phyloP scores from a whole-genome alignment of 2,797 vertebrate species.

The Karalla daura region DNA sequence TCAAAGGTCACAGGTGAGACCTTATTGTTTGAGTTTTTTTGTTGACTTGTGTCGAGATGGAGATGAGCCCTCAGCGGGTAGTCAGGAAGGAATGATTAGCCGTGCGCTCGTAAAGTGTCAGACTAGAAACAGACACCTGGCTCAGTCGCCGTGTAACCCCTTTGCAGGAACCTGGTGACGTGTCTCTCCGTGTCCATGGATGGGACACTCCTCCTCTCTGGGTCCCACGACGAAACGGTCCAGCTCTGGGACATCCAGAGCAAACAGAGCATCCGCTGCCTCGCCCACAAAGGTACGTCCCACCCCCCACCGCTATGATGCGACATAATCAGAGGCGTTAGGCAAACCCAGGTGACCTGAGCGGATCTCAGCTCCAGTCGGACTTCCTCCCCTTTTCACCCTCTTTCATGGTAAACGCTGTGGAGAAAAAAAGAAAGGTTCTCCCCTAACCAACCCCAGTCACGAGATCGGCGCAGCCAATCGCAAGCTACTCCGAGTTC shows the following conservation, averaged over 20 bases:
- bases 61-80: no score
- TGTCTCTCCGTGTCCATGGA: constrained; percentile 95
- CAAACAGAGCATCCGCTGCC: constrained; percentile 92
- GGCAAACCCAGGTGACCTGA: neutral
- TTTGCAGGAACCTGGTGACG: constrained; percentile 92
- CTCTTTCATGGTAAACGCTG: neutral
- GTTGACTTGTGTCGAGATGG: no score
- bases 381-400: neutral
- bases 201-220: constrained; percentile 90
- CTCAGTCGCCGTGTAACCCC: neutral
- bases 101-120: no score
- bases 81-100: no score
- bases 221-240: constrained; percentile 93
- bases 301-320: rapidly evolving
- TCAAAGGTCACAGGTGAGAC: constrained; percentile 93
- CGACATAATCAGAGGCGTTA: neutral
- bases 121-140: neutral
- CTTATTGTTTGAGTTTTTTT: neutral
- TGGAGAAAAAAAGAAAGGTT: no score
- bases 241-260: constrained; percentile 95
- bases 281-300: constrained; percentile 91
- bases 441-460: no score
- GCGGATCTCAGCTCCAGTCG: neutral
- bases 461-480: no score
- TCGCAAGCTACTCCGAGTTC: no score